Evolutionary conservation across 2,797 vertebrate species (phyloP).

Genomic region (Lithobates pipiens): DNA sequence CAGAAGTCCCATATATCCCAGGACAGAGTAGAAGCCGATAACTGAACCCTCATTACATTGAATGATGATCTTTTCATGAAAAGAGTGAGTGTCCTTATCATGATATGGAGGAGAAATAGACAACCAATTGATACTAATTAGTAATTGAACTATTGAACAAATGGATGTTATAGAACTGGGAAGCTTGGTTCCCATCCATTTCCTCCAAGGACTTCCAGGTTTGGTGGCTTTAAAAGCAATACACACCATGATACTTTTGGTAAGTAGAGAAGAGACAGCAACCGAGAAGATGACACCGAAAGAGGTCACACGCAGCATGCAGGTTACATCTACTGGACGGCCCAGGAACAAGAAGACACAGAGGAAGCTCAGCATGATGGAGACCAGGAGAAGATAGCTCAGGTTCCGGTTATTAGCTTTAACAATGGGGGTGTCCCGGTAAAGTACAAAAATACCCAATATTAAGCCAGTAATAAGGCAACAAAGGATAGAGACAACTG

Average conservation of each 20-base stretch:
- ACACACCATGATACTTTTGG: too few relatives aligned
- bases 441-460: background rate
- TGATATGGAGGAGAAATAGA: constrained; percentile 24
- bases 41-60: too few relatives aligned
- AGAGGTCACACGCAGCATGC: too few relatives aligned
- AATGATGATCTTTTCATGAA: background rate
- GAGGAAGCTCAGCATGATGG: too few relatives aligned
- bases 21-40: too few relatives aligned
- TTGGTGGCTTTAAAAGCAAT: background rate
- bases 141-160: background rate
- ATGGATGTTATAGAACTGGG: background rate
- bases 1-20: too few relatives aligned
- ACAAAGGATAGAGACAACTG: background rate
- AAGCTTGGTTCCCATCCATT: background rate
- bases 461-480: background rate
- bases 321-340: too few relatives aligned
- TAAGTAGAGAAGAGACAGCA: too few relatives aligned
- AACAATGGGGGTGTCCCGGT: background rate
- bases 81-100: constrained; percentile 13
- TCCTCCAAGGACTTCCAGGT: background rate
- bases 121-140: constrained; percentile 26
- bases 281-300: too few relatives aligned
- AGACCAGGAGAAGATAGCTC: too few relatives aligned
- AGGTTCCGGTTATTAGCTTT: background rate
- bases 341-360: too few relatives aligned